Conservation (phyloP, 2,797 vertebrate species). For the Lutjanus campechanus region DNA sequence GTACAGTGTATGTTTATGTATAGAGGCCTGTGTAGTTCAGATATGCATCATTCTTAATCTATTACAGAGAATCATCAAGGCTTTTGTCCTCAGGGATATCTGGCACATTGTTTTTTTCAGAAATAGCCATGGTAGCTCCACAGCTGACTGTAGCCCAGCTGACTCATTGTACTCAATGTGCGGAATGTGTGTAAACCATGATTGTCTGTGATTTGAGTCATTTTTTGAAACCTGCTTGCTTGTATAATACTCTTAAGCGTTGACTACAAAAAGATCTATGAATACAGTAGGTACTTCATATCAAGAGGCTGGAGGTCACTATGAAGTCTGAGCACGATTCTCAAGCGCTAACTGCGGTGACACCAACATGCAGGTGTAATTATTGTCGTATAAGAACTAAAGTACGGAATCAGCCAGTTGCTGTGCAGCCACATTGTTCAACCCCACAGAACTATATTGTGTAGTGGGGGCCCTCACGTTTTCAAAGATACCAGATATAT, state of each 20-base stretch:
- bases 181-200: neutral
- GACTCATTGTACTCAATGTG: neutral
- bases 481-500: neutral
- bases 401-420: neutral
- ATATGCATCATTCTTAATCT: neutral
- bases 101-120: neutral
- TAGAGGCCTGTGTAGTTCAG: neutral
- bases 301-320: neutral
- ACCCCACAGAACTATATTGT: neutral
- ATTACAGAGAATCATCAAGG: neutral
- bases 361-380: neutral
- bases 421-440: neutral
- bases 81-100: neutral
- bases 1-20: neutral
- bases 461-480: neutral
- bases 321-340: neutral
- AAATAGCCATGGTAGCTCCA: neutral
- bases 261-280: neutral
- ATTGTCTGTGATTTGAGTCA: neutral
- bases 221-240: neutral
- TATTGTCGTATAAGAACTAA: constrained; percentile 7
- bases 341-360: constrained; percentile 1
- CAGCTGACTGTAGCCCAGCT: neutral
- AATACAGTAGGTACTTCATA: neutral
- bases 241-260: neutral